Evolutionary conservation across 1,140 invertebrate genomes (phyloP), one percentile per base, ranked within the genome.

Genomic region (Pogonus chalceus): DNA sequence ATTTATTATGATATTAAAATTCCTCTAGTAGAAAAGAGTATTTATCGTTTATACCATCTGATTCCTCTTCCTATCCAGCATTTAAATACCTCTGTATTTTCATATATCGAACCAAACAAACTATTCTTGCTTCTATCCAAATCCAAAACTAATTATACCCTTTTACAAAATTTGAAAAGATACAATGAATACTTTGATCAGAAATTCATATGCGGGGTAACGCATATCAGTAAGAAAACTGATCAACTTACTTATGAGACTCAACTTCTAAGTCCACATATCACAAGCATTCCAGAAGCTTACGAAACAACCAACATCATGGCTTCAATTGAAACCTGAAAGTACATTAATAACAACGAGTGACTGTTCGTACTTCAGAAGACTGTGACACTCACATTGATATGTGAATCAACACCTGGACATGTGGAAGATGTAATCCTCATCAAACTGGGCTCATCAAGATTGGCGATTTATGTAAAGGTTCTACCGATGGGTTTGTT

Each of bases 311-410:
- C 22, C 7, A 57, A 47, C 10, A 51, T 54, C 18, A 57, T 51
- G 24, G 52, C 56, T 21, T 21, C 35, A 16, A 54, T 54, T 35
- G 56, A 57, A 31, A 47, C 53, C 1, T 57, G 56, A 52, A 51
- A 35, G 14, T 54, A 51, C 16, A 20, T 54, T 20, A 43, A 23
- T 16, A 22, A 46, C 21, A 57, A 57, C 21, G 48, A 51, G 14
- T 57, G 56, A 52, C 1, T 57, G 2, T 53, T 54, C 26, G 37
- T 51, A 9, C 39, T 57, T 4, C 52, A 57, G 51, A 21, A 54
- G 20, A 47, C 56, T 22, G 51, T 49, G 2, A 54, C 53, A 2
- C 4, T 57, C 10, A 57, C 56, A 31, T 14, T 7, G 14, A 4
- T 31, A 4, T 31, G 26, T 14, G 26, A 31, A 4, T 4, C 4